phyloP scores from a whole-genome alignment of 2,888 invertebrate species.

The Mamestra brassicae region DNA sequence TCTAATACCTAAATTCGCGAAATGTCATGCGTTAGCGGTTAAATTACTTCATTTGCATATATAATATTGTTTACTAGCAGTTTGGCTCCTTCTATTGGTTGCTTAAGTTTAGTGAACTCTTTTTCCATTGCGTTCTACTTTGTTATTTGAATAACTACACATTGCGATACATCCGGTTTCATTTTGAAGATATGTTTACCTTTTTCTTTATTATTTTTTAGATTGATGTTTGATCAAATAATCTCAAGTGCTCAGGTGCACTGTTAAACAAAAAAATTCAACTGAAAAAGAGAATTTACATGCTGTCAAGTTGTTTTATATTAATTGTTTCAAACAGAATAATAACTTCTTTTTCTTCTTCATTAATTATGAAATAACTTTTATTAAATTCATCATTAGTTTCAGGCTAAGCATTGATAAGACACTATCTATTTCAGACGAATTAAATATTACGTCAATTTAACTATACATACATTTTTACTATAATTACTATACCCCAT shows the following conservation, averaged over 20 bases:
- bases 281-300: background rate
- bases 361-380: background rate
- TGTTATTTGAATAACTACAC: background rate
- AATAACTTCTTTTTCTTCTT: background rate
- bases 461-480: background rate
- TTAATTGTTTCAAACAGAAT: background rate
- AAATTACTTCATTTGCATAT: conserved; percentile 26
- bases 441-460: background rate
- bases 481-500: background rate
- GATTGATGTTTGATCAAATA: background rate
- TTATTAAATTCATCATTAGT: background rate
- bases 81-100: background rate
- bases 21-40: conserved; percentile 29
- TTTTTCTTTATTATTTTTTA: no score
- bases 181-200: background rate
- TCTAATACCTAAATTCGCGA: background rate
- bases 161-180: background rate
- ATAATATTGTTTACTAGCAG: conserved; percentile 22
- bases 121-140: conserved; percentile 17
- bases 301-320: background rate
- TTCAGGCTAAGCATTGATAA: background rate
- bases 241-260: background rate
- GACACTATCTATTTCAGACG: background rate
- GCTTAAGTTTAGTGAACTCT: background rate
- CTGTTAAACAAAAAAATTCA: background rate